Evolutionary conservation across 2,113 vertebrate species (phyloP), one percentile per base, ranked within the genome.

Genomic region (Rissa tridactyla): DNA sequence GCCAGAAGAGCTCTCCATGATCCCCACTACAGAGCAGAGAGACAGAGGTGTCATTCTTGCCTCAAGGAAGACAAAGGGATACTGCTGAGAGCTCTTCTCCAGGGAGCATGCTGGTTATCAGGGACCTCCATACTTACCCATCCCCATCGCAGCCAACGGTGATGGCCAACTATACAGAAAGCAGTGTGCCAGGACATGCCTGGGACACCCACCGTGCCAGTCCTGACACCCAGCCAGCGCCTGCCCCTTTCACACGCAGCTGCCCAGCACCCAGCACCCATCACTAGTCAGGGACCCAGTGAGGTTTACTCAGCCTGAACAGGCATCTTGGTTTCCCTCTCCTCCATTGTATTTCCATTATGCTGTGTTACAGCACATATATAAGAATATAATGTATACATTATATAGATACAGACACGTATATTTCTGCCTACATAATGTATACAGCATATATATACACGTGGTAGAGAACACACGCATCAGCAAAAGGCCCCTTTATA

Each of bases 81-180:
- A 15, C 30, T 25, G 23, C 72, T 11, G 22, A 70, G 66, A 71
- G 11, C 42, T 66, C 30, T 60, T 69, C 58, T 80, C 11, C 30
- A 60, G n/a, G 25, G 54, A 61, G 15, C 0, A 26, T 7, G 16
- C 18, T 49, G 52, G 13, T 62, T 42, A 70, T 44, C 18, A 57
- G 46, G 32, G 36, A 38, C 8, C 18, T 27, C 72, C 30, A 51
- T 78, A 8, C 44, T 13, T 20, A 47, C 22, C 26, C 2, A 0
- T 19, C 25, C 32, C 46, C 66, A 68, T 6, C 0, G 0, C 61
- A 71, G 58, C 1, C 0, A 0, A 22, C 51, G 49, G 27, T 4
- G 3, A 40, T 9, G 15, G 46, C 27, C 68, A 77, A n/a, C n/a
- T 0, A 0, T 5, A 70, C 13, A 65, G 34, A 84, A 42, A 65